Evolutionary conservation across 2,113 vertebrate species (phyloP).

Genomic region (Kryptolebias marmoratus): DNA sequence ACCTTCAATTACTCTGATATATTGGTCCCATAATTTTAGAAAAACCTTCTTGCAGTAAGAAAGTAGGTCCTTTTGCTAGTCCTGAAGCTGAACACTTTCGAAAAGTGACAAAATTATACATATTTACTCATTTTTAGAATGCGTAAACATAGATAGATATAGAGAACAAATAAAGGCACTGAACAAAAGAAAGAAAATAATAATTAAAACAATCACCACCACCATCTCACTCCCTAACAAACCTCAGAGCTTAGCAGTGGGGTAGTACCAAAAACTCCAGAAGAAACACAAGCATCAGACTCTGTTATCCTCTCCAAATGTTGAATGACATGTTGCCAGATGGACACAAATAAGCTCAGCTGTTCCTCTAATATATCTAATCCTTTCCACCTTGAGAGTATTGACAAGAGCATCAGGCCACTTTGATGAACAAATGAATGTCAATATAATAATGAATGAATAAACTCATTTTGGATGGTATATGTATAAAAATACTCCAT

Average conservation of each 20-base stretch:
- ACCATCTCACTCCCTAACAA: background rate
- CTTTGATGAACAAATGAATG: background rate
- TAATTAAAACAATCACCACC: background rate
- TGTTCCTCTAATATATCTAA: conserved; percentile 10
- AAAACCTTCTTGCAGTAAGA: too few species aligned
- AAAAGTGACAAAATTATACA: too few species aligned
- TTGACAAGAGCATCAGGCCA: background rate
- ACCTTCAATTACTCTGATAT: too few species aligned
- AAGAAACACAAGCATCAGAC: background rate
- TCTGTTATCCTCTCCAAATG: background rate
- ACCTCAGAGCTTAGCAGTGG: background rate
- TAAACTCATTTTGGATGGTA: background rate
- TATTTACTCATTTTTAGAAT: too few species aligned
- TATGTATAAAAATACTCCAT: background rate
- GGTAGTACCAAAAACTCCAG: background rate
- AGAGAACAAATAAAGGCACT: too few species aligned
- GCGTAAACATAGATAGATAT: too few species aligned
- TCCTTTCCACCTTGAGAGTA: conserved; percentile 1
- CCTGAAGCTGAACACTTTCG: too few species aligned
- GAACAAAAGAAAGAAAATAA: too few species aligned
- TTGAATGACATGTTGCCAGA: background rate
- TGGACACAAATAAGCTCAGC: conserved; percentile 2
- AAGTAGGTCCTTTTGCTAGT: too few species aligned
- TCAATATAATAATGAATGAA: background rate
- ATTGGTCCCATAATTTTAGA: too few species aligned